Evolutionary conservation across 2,888 invertebrate genomes (phyloP), one percentile per base, ranked within the genome.

Genomic region (Cheilosia impressa): DNA sequence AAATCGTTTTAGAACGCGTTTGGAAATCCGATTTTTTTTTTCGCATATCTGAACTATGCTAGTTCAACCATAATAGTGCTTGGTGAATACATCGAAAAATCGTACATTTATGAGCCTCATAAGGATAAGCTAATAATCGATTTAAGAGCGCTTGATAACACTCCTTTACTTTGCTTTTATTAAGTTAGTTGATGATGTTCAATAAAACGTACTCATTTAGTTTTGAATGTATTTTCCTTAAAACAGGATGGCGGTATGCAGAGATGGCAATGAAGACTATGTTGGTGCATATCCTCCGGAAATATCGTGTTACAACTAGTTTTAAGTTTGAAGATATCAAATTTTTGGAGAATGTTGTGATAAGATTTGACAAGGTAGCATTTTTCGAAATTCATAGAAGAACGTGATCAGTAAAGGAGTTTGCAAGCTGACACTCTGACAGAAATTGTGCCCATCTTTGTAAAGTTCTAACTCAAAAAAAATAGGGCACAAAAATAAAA

Each of bases 231-330:
- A 2, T 47, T 19, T 45, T 19, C 7, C 7, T 45, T 45, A 4
- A 5, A 47, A 17, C n/a, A 91, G 91, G 91, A 17, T 90, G 90
- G 90, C 87, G 88, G 77, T 91, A 91, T 85, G 90, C 90, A 6
- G 58, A 90, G 38, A 87, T 91, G 34, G 89, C 89, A 0, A 75
- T 88, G 0, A 92, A 91, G 81, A 79, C 91, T 0, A 88, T 90
- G 0, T 55, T 91, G 71, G 89, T 90, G 0, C 90, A 91, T 43
- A 62, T 92, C 10, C 52, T 92, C 15, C 88, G 90, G 34, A 90
- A 90, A 38, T 91, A 88, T 72, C 87, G 72, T 5, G 89, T 91
- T 58, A 87, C 88, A 9, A 92, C 92, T 0, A 87, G 76, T 6
- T 90, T 90, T 65, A 88, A 88, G 4, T 90, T 89, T 71, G 82